Evolutionary conservation across 1,140 invertebrate species (phyloP), one percentile per base, ranked within the genome.

Genomic region (Neotoxoptera formosana): DNA sequence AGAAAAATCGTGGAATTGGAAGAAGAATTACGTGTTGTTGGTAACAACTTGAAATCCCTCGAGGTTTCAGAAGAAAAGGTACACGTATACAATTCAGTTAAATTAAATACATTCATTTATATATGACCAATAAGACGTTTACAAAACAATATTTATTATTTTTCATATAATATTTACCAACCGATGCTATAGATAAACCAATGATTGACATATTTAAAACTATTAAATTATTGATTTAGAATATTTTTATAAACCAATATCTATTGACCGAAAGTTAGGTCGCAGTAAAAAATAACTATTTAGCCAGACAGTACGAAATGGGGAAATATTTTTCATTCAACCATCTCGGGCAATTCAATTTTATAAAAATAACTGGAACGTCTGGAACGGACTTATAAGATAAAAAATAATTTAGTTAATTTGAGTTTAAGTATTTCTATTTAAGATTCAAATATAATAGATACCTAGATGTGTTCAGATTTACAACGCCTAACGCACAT

Each of bases 31-130:
- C 98, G 99, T 95, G 98, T 99, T 95, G 99, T 99, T 95, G 99
- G 99, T 95, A 99, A 99, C 97, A 99, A 99, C 97, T 96, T 99
- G 96, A 99, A 99, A 96, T 99, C 99, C 95, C 98, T 99, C 95
- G 99, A 99, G 96, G 99, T 99, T 95, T 99, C 98, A 95, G 99
- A 99, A 96, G 99, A 99, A 96, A 99, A 99, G 98, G 99, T 99
- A 97, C 96, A 90, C 83, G 94, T 86, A 86, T 76, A 94, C 41
- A 84, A 51, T 76, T 93, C 76, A 81, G 30, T 90, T 60, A 41
- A 48, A 86, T 36, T 53, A 34, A 53, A 36, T 53, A 20, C 23
- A 45, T 41, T 84, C 23, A 41, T 45, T 84, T 45, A 30, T 45
- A 30, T 45, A 30, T 23, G 23, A 41, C 81, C 36, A 86, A 76